These are phyloP conservation scores for Embiotoca jacksoni DNA, from an alignment of 2,113 vertebrate genomes.

Conservation along the genomic window DNA sequence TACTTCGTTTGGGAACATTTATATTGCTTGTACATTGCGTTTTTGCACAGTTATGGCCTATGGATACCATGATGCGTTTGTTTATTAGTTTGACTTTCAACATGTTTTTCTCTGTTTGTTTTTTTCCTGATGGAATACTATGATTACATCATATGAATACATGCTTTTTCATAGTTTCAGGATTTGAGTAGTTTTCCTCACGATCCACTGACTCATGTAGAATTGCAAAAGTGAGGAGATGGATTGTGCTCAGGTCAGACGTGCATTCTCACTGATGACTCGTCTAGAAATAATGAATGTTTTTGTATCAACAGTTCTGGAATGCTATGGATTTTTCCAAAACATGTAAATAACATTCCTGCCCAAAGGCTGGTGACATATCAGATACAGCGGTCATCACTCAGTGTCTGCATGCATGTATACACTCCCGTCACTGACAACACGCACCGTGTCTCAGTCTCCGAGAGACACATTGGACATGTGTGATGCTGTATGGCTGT, in stretches of 20 bases:
- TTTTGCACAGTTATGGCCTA: constrained; percentile 41
- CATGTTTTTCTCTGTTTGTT: constrained; percentile 65
- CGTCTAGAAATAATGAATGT: constrained; percentile 54
- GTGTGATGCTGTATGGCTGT: constrained; percentile 16
- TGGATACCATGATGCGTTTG: constrained; percentile 43
- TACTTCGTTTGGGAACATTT: constrained; percentile 69
- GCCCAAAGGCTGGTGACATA: constrained; percentile 42
- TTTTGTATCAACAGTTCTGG: constrained; percentile 57
- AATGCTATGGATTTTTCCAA: constrained; percentile 65
- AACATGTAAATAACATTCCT: constrained; percentile 64
- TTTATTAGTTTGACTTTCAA: constrained; percentile 56
- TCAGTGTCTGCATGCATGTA: constrained; percentile 8
- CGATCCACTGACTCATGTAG: constrained; percentile 12
- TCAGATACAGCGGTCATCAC: constrained; percentile 19
- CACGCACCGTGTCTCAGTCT: constrained; percentile 24
- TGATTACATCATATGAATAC: constrained; percentile 44
- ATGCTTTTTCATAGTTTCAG: constrained; percentile 17
- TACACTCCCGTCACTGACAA: constrained; percentile 29
- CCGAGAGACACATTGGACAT: constrained; percentile 27
- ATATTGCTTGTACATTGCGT: constrained; percentile 57
- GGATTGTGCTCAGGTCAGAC: constrained; percentile 48
- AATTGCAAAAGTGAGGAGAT: constrained; percentile 50
- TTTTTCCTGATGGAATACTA: background rate
- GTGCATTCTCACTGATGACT: constrained; percentile 42
- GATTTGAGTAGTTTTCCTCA: constrained; percentile 37